phyloP scores from a whole-genome alignment of 1,140 invertebrate species.

The Orchesella cincta region DNA sequence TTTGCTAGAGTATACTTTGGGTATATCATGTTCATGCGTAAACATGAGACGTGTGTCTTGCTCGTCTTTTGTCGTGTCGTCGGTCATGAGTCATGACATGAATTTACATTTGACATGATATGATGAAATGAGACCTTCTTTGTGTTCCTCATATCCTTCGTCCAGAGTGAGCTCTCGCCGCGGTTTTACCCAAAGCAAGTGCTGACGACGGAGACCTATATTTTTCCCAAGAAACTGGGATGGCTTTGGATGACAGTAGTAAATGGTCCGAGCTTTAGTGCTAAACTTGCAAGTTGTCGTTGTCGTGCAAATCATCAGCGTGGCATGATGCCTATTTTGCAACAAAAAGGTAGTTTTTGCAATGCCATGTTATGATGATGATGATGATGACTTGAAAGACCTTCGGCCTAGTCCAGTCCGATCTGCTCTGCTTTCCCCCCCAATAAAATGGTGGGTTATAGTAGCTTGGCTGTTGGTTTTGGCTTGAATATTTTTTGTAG shows the following conservation, averaged over 20 bases:
- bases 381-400: no score
- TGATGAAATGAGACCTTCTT: conserved; percentile 7
- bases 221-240: neutral
- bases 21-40: conserved; percentile 12
- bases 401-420: neutral
- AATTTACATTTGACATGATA: conserved; percentile 27
- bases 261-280: neutral
- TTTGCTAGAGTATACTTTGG: no score
- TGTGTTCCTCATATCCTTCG: neutral
- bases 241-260: conserved; percentile 17
- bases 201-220: neutral
- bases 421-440: neutral
- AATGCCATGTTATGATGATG: neutral
- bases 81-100: conserved; percentile 25
- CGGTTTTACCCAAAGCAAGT: neutral
- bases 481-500: no score
- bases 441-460: no score
- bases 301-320: neutral
- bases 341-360: neutral
- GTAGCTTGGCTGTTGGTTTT: no score
- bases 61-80: neutral
- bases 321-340: neutral
- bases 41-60: neutral
- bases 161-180: no score
- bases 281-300: conserved; percentile 1